Evolutionary conservation across 2,888 invertebrate genomes (phyloP).

Genomic region (Anarsia innoxiella): DNA sequence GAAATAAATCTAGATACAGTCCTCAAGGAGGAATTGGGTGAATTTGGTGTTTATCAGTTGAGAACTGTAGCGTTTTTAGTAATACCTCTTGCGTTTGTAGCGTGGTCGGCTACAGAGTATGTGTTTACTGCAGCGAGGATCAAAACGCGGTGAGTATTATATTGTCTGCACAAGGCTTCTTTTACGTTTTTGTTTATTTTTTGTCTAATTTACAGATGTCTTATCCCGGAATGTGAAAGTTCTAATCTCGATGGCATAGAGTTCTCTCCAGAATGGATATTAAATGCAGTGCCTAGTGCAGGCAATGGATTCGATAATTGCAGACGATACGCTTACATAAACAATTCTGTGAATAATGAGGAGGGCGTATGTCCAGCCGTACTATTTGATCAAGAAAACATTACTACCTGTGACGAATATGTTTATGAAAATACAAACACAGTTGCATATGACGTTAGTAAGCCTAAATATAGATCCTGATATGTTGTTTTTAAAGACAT

Average conservation of each 20-base stretch:
- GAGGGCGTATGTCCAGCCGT: slow-evolving; percentile 21
- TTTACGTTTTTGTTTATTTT: neutral
- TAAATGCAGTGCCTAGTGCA: slow-evolving; percentile 39
- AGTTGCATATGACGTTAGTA: slow-evolving; percentile 33
- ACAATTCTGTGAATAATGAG: neutral
- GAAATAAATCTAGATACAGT: neutral
- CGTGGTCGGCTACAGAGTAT: neutral
- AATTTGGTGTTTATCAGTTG: neutral
- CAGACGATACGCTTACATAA: neutral
- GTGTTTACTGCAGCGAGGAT: neutral
- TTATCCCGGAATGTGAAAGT: slow-evolving; percentile 30
- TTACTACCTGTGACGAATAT: slow-evolving; percentile 24
- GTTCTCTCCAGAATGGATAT: slow-evolving; percentile 47
- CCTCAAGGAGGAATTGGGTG: neutral
- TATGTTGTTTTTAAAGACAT: too few species aligned
- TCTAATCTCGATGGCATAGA: slow-evolving; percentile 18
- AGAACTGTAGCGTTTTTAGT: neutral
- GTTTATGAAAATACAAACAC: slow-evolving; percentile 31
- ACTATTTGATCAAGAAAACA: slow-evolving; percentile 22
- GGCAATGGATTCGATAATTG: slow-evolving; percentile 16
- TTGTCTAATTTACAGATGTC: slow-evolving; percentile 18
- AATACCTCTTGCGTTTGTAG: neutral
- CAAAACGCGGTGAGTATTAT: neutral
- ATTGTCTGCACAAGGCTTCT: neutral
- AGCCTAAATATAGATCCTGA: too few species aligned